Evolutionary conservation across 2,113 vertebrate species (phyloP), one percentile per base, ranked within the genome.

Genomic region (Hipposideros armiger): DNA sequence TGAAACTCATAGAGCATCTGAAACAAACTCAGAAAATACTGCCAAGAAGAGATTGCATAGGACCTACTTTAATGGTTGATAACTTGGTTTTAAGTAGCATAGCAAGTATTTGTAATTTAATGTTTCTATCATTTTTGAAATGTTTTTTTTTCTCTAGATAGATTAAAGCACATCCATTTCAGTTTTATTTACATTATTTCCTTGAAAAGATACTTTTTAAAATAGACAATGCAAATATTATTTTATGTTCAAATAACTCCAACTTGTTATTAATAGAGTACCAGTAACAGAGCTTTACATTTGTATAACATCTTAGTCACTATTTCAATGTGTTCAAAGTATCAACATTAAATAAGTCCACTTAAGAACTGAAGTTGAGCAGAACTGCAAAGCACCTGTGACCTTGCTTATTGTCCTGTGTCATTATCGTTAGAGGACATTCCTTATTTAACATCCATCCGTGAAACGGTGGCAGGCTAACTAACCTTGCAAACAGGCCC

Each of bases 121-220:
- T 87, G 47, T 92, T 86, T 83, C 58, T 56, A 20, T 73, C 83
- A 83, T 81, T 91, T 16, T 85, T 93, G 81, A 73, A 69, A 50
- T 45, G 36, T 36, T 36, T 94, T 92, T 87, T 92, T 56, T 96
- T 90, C 32, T 80, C 30, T 94, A 26, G 7, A 36, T 90, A 58
- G 26, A 95, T 64, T 90, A 50, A 64, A 94, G 47, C 42, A n/a
- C 4, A 87, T 80, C 50, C 32, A 52, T 87, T 84, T 94, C 66
- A 80, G 72, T 70, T 92, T 80, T 96, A 92, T 58, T 90, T 64
- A 62, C 42, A 36, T 56, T 92, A 90, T 95, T 83, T 96, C 26
- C 69, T 95, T 94, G 84, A 52, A 16, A 97, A 89, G 32, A 16
- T 40, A 19, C 10, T 85, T 83, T 91, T 74, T 14, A 72, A 96